These are phyloP conservation scores for Pituophis catenifer DNA, from an alignment of 2,113 vertebrate genomes.

Conservation along the genomic window DNA sequence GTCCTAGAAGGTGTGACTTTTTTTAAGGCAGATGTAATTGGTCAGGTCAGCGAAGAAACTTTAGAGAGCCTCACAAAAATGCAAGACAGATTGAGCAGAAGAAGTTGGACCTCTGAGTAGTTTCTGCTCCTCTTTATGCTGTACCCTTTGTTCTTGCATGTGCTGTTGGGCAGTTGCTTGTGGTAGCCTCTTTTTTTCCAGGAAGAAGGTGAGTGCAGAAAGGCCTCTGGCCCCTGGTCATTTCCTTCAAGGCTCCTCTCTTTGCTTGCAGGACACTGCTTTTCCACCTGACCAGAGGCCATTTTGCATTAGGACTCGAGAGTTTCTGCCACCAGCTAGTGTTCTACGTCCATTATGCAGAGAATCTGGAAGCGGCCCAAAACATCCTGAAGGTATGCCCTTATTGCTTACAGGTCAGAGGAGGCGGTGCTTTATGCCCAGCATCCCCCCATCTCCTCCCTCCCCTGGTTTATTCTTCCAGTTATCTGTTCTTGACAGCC, in stretches of 20 bases:
- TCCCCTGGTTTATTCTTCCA: neutral
- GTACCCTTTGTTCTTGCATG: neutral
- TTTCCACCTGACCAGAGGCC: constrained; percentile 76
- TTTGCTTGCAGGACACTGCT: constrained; percentile 73
- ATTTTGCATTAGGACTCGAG: constrained; percentile 76
- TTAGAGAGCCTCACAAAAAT: neutral
- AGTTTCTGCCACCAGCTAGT: constrained; percentile 77
- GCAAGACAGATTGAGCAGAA: neutral
- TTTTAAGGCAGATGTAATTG: neutral
- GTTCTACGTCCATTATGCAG: constrained; percentile 77
- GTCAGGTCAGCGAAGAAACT: neutral
- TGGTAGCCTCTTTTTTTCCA: neutral
- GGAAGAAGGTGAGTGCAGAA: neutral
- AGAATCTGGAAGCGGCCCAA: constrained; percentile 80
- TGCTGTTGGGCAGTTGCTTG: neutral
- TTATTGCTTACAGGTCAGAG: neutral
- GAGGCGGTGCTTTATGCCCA: neutral
- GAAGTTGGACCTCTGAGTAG: neutral
- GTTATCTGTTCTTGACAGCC: neutral
- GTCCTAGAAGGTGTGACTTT: neutral
- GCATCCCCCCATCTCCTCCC: neutral
- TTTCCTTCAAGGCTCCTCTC: neutral
- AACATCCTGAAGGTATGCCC: constrained; percentile 77
- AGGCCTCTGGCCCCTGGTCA: rapidly evolving
- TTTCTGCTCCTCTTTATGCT: neutral